Base-by-base conservation (phyloP, 2,113 vertebrate species). In the Aldabrachelys gigantea region DNA sequence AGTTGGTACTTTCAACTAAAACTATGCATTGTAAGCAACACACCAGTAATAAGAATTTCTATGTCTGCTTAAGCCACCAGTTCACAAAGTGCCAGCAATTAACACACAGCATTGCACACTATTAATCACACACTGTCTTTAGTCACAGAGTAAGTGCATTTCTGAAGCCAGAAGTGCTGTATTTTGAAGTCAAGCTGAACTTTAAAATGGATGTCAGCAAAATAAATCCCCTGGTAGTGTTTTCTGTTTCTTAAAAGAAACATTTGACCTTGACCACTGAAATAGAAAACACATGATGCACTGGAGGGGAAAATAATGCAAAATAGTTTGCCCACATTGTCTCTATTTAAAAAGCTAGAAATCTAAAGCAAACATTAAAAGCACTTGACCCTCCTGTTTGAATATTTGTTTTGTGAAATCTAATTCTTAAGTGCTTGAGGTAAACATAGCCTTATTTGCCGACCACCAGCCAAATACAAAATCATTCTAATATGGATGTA, bases 21-120 rank as follows among this genome's bases (percentile, higher is more conserved):
- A 5, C 84, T 94, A 35, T 72, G 89, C 92, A 86, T 47, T 92
- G 89, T 89, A 97, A 97, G 95, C 96, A 97, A 95, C 80, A 35
- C 53, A 90, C 52, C 87, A 89, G 13, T 94, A 93, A 96, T 21
- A 95, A 95, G 81, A 92, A 47, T 31, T 85, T 84, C 96, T 95
- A 97, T 96, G 96, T 97, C 96, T 96, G 89, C 96, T 95, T 82
- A 94, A 96, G 65, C 93, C 96, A 94, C 96, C 95, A 96, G 88
- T 56, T 97, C 91, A 56, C 95, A 96, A 96, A 95, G 92, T 96
- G 94, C 96, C 93, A 97, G 97, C 92, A 97, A 97, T 97, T 96
- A 97, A 94, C 94, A 95, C 92, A 87, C 75, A 94, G 92, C 93
- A 81, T 86, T 80, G 87, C 92, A 87, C 0, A 85, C 96, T 94